Percentiles rank a stretch among this genome's conserved stretches.
Conservation (phyloP, 2,888 invertebrate genomes). For the Escarpia spicata region DNA sequence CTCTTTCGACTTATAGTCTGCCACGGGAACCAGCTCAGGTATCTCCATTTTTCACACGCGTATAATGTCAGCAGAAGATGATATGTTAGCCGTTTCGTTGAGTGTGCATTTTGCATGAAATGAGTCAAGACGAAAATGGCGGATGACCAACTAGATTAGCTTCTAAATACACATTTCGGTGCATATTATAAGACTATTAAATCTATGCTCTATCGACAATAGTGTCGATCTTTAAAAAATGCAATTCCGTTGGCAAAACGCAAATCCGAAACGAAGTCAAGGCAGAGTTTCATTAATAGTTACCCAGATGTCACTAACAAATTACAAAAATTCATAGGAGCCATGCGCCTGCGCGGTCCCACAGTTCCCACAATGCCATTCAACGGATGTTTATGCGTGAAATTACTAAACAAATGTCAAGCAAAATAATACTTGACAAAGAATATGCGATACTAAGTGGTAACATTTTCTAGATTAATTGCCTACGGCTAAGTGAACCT, state of each 20-base stretch:
- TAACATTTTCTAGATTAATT: neutral
- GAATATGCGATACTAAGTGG: neutral
- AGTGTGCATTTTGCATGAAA: conserved; percentile 5
- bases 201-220: neutral
- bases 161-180: neutral
- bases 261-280: conserved; percentile 13
- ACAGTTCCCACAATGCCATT: neutral
- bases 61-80: neutral
- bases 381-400: neutral
- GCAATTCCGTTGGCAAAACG: conserved; percentile 4
- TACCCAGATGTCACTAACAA: conserved; percentile 3
- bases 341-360: conserved; percentile 13
- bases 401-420: neutral
- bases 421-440: neutral
- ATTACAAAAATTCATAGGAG: neutral
- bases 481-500: neutral
- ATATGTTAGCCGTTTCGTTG: neutral
- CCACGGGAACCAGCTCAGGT: neutral
- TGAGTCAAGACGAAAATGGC: conserved; percentile 16
- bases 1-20: neutral
- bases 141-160: neutral
- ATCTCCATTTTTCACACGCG: neutral
- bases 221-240: neutral
- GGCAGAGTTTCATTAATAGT: neutral
- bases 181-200: neutral